Conservation (phyloP, 2,888 invertebrate species). For the Aphrophora alni region DNA sequence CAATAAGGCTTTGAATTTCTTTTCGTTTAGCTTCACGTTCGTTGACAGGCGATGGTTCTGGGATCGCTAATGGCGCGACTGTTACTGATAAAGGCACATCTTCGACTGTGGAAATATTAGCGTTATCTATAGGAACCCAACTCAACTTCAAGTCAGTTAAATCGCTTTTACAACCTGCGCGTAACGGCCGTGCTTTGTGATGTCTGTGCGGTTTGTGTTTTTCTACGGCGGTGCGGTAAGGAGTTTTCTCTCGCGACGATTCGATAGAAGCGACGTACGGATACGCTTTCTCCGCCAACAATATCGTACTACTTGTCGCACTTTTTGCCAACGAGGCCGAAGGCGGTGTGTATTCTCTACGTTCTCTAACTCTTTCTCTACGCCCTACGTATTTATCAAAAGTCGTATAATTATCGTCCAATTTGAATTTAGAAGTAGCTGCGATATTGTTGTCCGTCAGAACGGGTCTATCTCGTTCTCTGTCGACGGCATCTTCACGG, state of each 20-base stretch:
- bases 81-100: not conserved
- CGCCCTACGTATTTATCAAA: slow-evolving; percentile 55
- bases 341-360: slow-evolving; percentile 20
- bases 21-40: slow-evolving; percentile 82
- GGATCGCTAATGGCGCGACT: not conserved
- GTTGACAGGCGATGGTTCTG: slow-evolving; percentile 56
- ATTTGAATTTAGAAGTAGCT: slow-evolving; percentile 61
- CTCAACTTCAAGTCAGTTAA: slow-evolving; percentile 23
- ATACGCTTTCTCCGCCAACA: slow-evolving; percentile 72
- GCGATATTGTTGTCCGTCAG: slow-evolving; percentile 55
- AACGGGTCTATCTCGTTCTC: slow-evolving; percentile 54
- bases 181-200: slow-evolving; percentile 63
- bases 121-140: slow-evolving; percentile 10
- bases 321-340: slow-evolving; percentile 65
- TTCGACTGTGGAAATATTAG: not conserved
- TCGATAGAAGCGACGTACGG: slow-evolving; percentile 60
- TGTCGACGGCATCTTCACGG: slow-evolving; percentile 51
- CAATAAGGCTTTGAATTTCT: slow-evolving; percentile 81
- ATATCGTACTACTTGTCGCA: slow-evolving; percentile 67
- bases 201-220: slow-evolving; percentile 54
- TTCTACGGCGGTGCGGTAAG: slow-evolving; percentile 58
- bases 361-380: slow-evolving; percentile 1
- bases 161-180: slow-evolving; percentile 49
- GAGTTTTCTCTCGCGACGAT: slow-evolving; percentile 66
- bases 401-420: slow-evolving; percentile 81